A percentile compares a stretch with the other conserved stretches of the same genome.
These are phyloP conservation scores for Agonopterix arenella DNA, from an alignment of 2,888 invertebrate genomes.

Conservation along the genomic window DNA sequence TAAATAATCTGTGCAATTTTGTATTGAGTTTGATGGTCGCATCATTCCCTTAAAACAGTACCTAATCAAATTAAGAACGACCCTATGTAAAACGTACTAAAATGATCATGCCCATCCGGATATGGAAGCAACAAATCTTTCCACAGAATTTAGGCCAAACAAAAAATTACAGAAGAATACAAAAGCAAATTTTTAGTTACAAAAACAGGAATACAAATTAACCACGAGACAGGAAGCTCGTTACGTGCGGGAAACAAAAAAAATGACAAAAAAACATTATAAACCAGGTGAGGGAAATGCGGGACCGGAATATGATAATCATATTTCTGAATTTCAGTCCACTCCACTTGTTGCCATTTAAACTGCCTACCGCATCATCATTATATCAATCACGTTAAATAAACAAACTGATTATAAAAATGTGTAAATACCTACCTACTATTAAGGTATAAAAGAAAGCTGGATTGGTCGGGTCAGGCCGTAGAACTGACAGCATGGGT, in stretches of 20 bases:
- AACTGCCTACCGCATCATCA: background rate
- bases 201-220: slow-evolving; percentile 66
- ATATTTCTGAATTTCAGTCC: slow-evolving; percentile 45
- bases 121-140: slow-evolving; percentile 25
- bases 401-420: too few relatives aligned
- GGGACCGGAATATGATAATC: slow-evolving; percentile 41
- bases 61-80: too few relatives aligned
- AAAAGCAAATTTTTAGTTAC: slow-evolving; percentile 45
- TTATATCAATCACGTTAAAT: too few relatives aligned
- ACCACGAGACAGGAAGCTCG: slow-evolving; percentile 63
- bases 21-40: too few relatives aligned
- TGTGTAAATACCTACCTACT: too few relatives aligned
- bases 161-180: slow-evolving; percentile 41
- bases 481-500: too few relatives aligned
- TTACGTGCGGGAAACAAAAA: slow-evolving; percentile 28
- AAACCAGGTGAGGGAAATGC: slow-evolving; percentile 47
- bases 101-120: slow-evolving; percentile 3
- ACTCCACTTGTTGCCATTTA: slow-evolving; percentile 47
- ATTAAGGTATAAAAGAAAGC: too few relatives aligned
- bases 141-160: slow-evolving; percentile 17
- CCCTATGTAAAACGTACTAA: background rate
- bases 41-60: too few relatives aligned
- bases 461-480: too few relatives aligned
- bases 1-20: too few relatives aligned
- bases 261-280: slow-evolving; percentile 46